Evolutionary conservation across 2,888 invertebrate species (phyloP), one percentile per base, ranked within the genome.

Genomic region (Thereva unica): DNA sequence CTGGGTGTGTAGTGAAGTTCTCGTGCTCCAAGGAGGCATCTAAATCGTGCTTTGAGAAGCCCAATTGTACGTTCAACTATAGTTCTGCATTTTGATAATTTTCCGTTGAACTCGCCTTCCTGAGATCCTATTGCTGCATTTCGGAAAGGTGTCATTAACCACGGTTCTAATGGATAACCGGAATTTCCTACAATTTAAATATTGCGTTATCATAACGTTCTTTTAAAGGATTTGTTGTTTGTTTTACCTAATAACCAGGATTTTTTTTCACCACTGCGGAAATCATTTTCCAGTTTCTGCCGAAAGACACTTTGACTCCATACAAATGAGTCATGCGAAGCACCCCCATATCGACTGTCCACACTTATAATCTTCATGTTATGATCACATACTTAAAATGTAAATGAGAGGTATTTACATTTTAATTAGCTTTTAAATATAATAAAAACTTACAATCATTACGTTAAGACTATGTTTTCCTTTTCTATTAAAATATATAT

Each of bases 21-120:
- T 9, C 34, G 8, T 0, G 5, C 34, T 4, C 42, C 23, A 9
- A 54, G 40, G 9, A 55, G 10, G 35, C 42, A 44, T 23, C 38
- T 55, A 9, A 55, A 55, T 44, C 55, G 41, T 9, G 8, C 44
- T 55, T 55, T 55, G 1, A 44, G 35, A 42, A 44, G 5, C n/a
- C 23, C 10, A 42, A 55, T 42, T n/a, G 42, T 55, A 4, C 42
- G 23, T 34, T 55, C 42, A 9, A 55, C 44, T 9, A 55, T 8
- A 34, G 8, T 44, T 42, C 34, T 23, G 9, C 5, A 9, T 34
- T 12, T 5, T 4, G 12, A 9, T 34, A 42, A 44, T 42, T 34
- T 42, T 34, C 44, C 10, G 9, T 55, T 55, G 8, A 42, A 44
- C 5, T 10, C 4, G 1, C 10, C 55, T 4, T 55, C 9, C 8